These are phyloP conservation scores for Proteles cristata DNA, from an alignment of 2,113 vertebrate genomes.

Conservation along the genomic window DNA sequence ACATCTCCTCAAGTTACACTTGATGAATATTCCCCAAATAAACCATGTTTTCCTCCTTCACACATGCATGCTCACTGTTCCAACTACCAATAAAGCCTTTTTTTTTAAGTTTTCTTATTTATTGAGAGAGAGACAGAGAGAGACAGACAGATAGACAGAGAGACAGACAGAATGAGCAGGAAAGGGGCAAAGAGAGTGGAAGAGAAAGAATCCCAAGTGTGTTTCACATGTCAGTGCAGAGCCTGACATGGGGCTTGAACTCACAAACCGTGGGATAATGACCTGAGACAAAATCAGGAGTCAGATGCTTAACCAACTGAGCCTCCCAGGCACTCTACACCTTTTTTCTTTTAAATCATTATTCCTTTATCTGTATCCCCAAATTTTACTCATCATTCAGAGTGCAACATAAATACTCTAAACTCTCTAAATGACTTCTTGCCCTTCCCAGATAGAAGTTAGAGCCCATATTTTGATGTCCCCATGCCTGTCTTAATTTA, in stretches of 20 bases:
- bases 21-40: background rate
- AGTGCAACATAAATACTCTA: background rate
- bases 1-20: background rate
- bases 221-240: too few relatives aligned
- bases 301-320: too few relatives aligned
- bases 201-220: too few relatives aligned
- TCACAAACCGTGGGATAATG: too few relatives aligned
- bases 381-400: background rate
- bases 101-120: background rate
- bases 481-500: background rate
- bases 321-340: too few relatives aligned
- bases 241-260: too few relatives aligned
- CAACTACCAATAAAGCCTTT: background rate
- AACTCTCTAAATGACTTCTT: background rate
- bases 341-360: background rate
- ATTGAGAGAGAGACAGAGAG: too few relatives aligned
- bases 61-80: fast-evolving
- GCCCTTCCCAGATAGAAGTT: background rate
- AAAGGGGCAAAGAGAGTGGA: too few relatives aligned
- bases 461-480: background rate
- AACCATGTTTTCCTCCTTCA: background rate
- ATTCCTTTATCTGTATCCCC: background rate
- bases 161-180: too few relatives aligned
- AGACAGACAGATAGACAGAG: too few relatives aligned
- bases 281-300: too few relatives aligned